Evolutionary conservation across 2,888 invertebrate species (phyloP).

Genomic region (Eupithecia tripunctaria): DNA sequence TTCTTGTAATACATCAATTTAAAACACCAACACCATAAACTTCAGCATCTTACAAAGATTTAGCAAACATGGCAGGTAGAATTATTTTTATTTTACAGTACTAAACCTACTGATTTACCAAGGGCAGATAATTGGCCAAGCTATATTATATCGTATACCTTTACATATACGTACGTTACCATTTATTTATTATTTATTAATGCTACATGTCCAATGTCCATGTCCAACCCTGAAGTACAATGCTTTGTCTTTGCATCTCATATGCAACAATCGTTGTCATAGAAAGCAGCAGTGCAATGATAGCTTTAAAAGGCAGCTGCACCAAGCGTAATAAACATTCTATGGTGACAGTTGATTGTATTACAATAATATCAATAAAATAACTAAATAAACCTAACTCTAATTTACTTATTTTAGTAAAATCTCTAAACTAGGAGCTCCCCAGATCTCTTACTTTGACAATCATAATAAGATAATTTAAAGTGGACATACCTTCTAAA

Average conservation of each 20-base stretch:
- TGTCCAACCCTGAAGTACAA: neutral
- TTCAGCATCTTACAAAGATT: neutral
- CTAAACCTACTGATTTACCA: neutral
- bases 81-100: constrained; percentile 1
- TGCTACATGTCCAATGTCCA: neutral
- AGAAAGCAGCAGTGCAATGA: neutral
- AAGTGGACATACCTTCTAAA: constrained; percentile 3
- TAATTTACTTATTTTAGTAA: neutral
- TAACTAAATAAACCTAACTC: neutral
- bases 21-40: neutral
- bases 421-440: neutral
- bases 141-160: constrained; percentile 24
- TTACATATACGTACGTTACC: constrained; percentile 35
- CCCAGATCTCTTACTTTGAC: neutral
- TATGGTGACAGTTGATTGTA: constrained; percentile 9
- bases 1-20: constrained; percentile 7
- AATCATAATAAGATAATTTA: neutral
- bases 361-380: neutral
- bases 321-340: neutral
- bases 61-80: neutral
- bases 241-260: neutral
- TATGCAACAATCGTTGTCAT: neutral
- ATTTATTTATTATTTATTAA: constrained; percentile 18
- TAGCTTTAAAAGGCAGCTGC: neutral
- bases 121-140: neutral